Base-by-base conservation (phyloP, 1,140 invertebrate species). In the Eriosoma lanigerum region DNA sequence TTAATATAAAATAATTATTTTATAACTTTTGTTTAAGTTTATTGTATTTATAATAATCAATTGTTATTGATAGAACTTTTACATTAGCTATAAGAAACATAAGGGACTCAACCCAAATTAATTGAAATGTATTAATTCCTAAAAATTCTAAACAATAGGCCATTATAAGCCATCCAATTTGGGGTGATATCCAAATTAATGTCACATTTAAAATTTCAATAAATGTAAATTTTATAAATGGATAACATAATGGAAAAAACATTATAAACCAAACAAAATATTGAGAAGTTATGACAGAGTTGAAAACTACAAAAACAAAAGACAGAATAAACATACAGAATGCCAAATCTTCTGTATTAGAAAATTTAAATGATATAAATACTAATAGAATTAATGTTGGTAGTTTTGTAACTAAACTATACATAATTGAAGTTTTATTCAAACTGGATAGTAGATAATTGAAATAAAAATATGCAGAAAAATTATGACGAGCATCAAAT, bases 251-350 rank as follows among this genome's bases (percentile, higher is more conserved):
- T 1, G 96, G 96, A 21, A 98, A 86, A 12, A 98, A 84, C 21
- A 93, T 93, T 50, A 98, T 85, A 85, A 97, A 98, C 97, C 98
- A 99, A 52, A 99, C 88, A 84, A 99, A 99, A 86, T 99, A 99
- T 87, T 99, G 97, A 21, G 96, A 97, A 15, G 98, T 99, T 82
- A 96, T 90, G 0, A 99, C 97, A 85, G 96, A 95, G 87, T 99
- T 99, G 83, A 95, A 97, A 8, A 92, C 92, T 0, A 99, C 98
- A 84, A 99, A 92, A 4, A 94, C 89, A 82, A 95, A 93, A 0
- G 96, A 93, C 84, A 95, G 90, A 1, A 91, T 86, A 82, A 99
- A 95, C 81, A 97, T 88, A 44, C 92, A 92, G 86, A 99, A 96
- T 3, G 92, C 88, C 60, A 98, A 86, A 24, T 94, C 90, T 44